Base-by-base conservation (phyloP, 2,797 vertebrate genomes). In the Florisuga fusca region DNA sequence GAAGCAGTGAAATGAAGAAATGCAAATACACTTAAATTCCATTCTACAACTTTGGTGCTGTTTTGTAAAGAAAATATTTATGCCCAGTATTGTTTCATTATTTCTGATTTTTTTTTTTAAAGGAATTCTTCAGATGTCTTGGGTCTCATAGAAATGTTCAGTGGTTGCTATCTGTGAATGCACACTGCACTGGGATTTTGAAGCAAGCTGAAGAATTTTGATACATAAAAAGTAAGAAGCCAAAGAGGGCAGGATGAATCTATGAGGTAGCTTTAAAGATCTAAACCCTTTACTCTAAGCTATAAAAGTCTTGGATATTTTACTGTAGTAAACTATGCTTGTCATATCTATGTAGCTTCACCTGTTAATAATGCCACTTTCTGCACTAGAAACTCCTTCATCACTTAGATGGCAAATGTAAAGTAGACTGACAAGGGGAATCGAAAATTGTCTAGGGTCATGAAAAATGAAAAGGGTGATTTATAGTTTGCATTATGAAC, bases 1-100 rank as follows among this genome's bases (percentile, higher is more conserved):
- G 57, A 84, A 86, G 41, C 51, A 89, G 13, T 76, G 66, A 93
- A 84, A 88, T 69, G 48, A 94, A 46, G 36, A 84, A 84, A 89
- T 92, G 41, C 27, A 91, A 57, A 64, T 64, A 79, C 26, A 73
- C 20, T 36, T n/a, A 20, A 79, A 50, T 78, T 84, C 26, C 27
- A 8, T 50, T 87, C 64, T 77, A 31, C 19, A 50, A 6, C 19
- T 73, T 66, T 21, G 45, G 29, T 77, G 27, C 8, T 89, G 27
- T 45, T 93, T 81, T 90, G 19, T n/a, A 54, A 74, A 71, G 33
- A 45, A 82, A 84, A 89, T 29, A 0, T 71, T 76, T 73, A 26
- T 53, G 29, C 13, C 14, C 9, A 12, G 6, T 77, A 69, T 48
- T 79, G 26, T 71, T 36, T 34, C 25, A 19, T 21, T 58, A 46